Percentiles rank a stretch among this genome's conserved stretches.
These are phyloP conservation scores for Stenchaetothrips biformis DNA, from an alignment of 2,888 invertebrate species.

Conservation along the genomic window DNA sequence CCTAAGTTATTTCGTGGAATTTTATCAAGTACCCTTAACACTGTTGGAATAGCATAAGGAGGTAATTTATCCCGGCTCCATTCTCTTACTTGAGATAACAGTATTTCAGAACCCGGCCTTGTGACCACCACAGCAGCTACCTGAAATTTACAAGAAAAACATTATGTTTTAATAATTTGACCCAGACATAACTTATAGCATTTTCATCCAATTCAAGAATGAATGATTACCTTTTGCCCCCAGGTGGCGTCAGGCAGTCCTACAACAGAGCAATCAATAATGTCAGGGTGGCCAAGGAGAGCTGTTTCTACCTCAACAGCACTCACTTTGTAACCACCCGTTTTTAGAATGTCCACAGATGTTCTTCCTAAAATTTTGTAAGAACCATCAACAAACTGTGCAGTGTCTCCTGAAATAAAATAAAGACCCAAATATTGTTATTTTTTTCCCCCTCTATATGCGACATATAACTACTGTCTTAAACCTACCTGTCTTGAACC, in stretches of 20 bases:
- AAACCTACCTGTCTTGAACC: slow-evolving; percentile 74
- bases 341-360: slow-evolving; percentile 81
- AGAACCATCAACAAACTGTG: slow-evolving; percentile 54
- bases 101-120: slow-evolving; percentile 43
- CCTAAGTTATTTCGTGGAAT: slow-evolving; percentile 85
- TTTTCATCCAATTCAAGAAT: slow-evolving; percentile 25
- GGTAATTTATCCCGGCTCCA: slow-evolving; percentile 61
- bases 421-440: not conserved
- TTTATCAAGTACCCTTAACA: slow-evolving; percentile 56
- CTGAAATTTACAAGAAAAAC: slow-evolving; percentile 39
- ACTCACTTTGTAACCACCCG: slow-evolving; percentile 81
- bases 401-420: slow-evolving; percentile 61
- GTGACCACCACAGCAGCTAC: slow-evolving; percentile 49
- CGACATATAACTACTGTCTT: too few relatives aligned
- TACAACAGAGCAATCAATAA: slow-evolving; percentile 73
- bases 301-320: slow-evolving; percentile 80
- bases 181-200: slow-evolving; percentile 1
- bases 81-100: slow-evolving; percentile 55
- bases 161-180: slow-evolving; percentile 25
- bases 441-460: too few relatives aligned
- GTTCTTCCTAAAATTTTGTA: slow-evolving; percentile 78
- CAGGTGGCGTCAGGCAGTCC: slow-evolving; percentile 71
- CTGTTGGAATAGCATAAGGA: slow-evolving; percentile 67
- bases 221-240: slow-evolving; percentile 68
- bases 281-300: slow-evolving; percentile 65